Conservation (phyloP, 2,113 vertebrate species). For the Esox niger region DNA sequence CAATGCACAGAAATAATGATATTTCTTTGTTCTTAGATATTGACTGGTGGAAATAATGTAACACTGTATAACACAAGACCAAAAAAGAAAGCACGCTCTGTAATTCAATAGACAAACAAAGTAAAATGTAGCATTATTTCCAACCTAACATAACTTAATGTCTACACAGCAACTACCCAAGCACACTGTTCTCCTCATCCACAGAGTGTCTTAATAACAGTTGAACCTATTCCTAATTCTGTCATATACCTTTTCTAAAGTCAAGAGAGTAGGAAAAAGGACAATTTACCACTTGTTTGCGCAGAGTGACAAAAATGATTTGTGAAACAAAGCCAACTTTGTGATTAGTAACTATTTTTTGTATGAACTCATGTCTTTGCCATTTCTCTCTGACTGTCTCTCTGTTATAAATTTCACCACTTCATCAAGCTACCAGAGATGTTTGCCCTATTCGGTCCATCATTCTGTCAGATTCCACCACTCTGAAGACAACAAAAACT, state of each 20-base stretch:
- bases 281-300: slow-evolving; percentile 47
- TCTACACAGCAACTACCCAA: too few species aligned
- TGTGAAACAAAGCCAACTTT: slow-evolving; percentile 65
- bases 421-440: slow-evolving; percentile 78
- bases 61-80: too few species aligned
- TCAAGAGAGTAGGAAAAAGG: slow-evolving; percentile 41
- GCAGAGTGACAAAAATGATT: slow-evolving; percentile 38
- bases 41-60: too few species aligned
- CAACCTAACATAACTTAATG: too few species aligned
- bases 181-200: too few species aligned
- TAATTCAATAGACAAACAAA: too few species aligned
- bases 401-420: slow-evolving; percentile 73
- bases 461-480: not conserved
- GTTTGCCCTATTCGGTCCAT: slow-evolving; percentile 52
- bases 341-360: slow-evolving; percentile 49
- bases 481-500: too few species aligned
- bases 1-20: too few species aligned
- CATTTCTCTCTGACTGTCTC: not conserved
- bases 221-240: slow-evolving; percentile 4
- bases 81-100: too few species aligned
- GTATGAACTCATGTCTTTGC: slow-evolving; percentile 61
- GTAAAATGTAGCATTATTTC: too few species aligned
- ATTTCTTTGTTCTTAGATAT: too few species aligned
- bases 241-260: slow-evolving; percentile 23
- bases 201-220: too few species aligned